Evolutionary conservation across 2,113 vertebrate species (phyloP), one percentile per base, ranked within the genome.

Genomic region (Artemisiospiza belli): DNA sequence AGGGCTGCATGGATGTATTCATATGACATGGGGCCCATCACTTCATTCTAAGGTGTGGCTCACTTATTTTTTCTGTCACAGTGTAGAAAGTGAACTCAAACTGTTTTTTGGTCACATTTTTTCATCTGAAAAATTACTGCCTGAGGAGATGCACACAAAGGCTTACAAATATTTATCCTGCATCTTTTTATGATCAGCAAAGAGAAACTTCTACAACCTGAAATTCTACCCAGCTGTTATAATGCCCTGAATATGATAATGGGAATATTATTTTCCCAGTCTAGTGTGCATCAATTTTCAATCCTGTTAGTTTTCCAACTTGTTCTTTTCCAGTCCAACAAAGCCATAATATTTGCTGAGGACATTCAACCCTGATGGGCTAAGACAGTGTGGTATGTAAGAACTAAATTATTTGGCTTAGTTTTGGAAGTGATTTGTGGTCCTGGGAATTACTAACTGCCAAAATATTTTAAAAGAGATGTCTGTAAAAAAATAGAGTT

Each of bases 381-480:
- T 87, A 91, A 91, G 73, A 85, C n/a, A 73, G 2, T 57, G 75
- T 58, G 82, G 55, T 87, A 86, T 85, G 77, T 41, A 57, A 79
- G 9, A 67, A 41, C 64, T 69, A 61, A 92, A 83, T 96, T 88
- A 85, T 83, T 52, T 92, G 81, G 63, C 77, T 83, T 41, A 39
- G 24, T 63, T 96, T 90, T 70, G 24, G 61, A 87, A 86, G 49
- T 68, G 74, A 94, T 94, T 92, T 89, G 77, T 77, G 63, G 43
- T 77, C 52, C 49, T 85, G 80, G 69, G 87, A 89, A 82, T 83
- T 75, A 39, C 28, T 57, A 76, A 67, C 49, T 82, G 73, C 87
- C 64, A 95, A 95, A 85, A 76, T 79, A 85, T 78, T 94, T 81
- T 59, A 25, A 68, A 51, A 79, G 76, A 95, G 10, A 54, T 76